phyloP scores from a whole-genome alignment of 2,888 invertebrate genomes.

The Pardosa pseudoannulata region DNA sequence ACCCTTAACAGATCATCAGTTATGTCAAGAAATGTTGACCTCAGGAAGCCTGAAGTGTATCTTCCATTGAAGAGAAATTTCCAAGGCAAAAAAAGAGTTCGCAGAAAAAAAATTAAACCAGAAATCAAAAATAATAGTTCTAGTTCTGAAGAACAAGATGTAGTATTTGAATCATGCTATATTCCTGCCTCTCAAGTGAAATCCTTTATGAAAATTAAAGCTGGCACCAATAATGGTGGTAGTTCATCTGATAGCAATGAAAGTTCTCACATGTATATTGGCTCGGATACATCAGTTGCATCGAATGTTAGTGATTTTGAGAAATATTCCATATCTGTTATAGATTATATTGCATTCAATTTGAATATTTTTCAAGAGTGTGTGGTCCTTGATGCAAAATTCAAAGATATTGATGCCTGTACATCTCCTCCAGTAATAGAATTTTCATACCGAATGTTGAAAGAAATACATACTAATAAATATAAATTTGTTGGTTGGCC shows the following conservation, averaged over 20 bases:
- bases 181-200: slow-evolving; percentile 50
- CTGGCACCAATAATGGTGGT: background rate
- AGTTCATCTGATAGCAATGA: slow-evolving; percentile 37
- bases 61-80: slow-evolving; percentile 39
- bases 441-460: slow-evolving; percentile 41
- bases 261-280: slow-evolving; percentile 20
- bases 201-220: slow-evolving; percentile 37
- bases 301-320: slow-evolving; percentile 15
- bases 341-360: slow-evolving; percentile 57
- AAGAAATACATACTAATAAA: slow-evolving; percentile 37
- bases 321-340: slow-evolving; percentile 43
- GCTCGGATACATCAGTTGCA: slow-evolving; percentile 21
- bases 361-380: slow-evolving; percentile 59
- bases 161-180: slow-evolving; percentile 43
- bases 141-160: slow-evolving; percentile 50
- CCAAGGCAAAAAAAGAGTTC: slow-evolving; percentile 37
- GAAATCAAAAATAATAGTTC: slow-evolving; percentile 24
- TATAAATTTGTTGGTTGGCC: slow-evolving; percentile 40
- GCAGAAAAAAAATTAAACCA: slow-evolving; percentile 34
- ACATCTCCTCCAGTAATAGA: slow-evolving; percentile 41
- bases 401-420: slow-evolving; percentile 8
- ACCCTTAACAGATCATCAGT: slow-evolving; percentile 8
- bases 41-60: slow-evolving; percentile 25
- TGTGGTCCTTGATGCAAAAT: slow-evolving; percentile 37
- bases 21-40: slow-evolving; percentile 16